Conservation (phyloP, 2,113 vertebrate species). For the Sylvietta virens region DNA sequence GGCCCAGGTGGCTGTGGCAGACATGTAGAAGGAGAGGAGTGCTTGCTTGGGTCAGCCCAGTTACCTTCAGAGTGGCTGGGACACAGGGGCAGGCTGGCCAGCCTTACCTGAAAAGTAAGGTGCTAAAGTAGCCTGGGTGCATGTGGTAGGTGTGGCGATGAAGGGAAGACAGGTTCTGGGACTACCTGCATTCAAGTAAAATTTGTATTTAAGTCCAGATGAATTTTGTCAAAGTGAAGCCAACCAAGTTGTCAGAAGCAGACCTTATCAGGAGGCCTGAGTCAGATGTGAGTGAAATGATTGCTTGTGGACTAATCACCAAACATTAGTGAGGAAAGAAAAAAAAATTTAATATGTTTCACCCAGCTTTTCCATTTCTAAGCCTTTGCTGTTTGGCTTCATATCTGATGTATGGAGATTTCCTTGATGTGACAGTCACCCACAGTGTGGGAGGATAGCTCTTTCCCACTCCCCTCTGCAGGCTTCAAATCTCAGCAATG, state of each 20-base stretch:
- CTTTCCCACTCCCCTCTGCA: neutral
- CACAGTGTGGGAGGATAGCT: neutral
- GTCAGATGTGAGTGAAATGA: neutral
- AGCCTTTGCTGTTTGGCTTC: constrained; percentile 6
- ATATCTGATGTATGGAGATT: neutral
- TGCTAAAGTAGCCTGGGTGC: neutral
- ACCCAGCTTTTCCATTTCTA: neutral
- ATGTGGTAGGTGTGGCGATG: neutral
- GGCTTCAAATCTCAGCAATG: neutral
- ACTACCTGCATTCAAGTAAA: neutral
- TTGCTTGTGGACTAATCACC: neutral
- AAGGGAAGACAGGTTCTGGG: neutral
- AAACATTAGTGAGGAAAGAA: neutral
- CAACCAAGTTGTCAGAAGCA: neutral
- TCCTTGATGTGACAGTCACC: constrained; percentile 30
- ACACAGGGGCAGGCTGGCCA: neutral
- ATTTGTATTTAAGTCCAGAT: neutral
- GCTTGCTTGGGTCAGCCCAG: neutral
- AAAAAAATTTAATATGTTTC: neutral
- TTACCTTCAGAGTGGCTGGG: neutral
- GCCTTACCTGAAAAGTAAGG: neutral
- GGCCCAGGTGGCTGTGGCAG: neutral
- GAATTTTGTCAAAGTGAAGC: neutral
- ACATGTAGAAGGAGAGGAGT: neutral
- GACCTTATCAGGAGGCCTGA: neutral